Evolutionary conservation across 2,113 vertebrate species (phyloP).

Genomic region (Charadrius vociferus): DNA sequence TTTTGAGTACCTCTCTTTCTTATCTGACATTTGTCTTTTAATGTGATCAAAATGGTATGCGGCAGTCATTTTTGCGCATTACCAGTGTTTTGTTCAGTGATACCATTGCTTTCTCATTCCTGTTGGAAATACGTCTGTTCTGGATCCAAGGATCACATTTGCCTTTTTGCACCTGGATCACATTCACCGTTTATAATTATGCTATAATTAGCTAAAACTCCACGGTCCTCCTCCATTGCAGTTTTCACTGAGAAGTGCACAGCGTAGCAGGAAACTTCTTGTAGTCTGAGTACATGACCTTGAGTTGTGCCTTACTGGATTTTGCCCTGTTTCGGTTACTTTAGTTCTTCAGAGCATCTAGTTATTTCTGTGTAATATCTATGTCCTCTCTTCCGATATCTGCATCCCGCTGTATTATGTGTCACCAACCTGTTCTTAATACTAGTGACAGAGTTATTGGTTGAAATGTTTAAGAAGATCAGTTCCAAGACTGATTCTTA

Average conservation of each 20-base stretch:
- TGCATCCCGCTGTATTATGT: rapidly evolving
- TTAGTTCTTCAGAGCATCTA: background rate
- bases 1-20: background rate
- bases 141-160: background rate
- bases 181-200: background rate
- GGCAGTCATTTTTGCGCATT: background rate
- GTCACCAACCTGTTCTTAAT: background rate
- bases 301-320: background rate
- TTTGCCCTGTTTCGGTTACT: background rate
- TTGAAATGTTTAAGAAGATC: background rate
- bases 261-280: background rate
- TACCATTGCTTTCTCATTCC: background rate
- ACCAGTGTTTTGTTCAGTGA: background rate
- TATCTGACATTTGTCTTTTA: background rate
- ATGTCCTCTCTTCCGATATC: rapidly evolving
- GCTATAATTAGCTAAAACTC: background rate
- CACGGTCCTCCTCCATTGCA: background rate
- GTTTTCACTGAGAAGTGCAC: background rate
- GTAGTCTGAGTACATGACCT: background rate
- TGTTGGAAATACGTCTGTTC: background rate
- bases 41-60: rapidly evolving
- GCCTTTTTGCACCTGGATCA: background rate
- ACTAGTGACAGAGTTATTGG: background rate
- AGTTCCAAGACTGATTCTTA: background rate
- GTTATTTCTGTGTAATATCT: background rate